These are phyloP conservation scores for Acholoe squamosa DNA, from an alignment of 2,888 invertebrate genomes.

Conservation along the genomic window DNA sequence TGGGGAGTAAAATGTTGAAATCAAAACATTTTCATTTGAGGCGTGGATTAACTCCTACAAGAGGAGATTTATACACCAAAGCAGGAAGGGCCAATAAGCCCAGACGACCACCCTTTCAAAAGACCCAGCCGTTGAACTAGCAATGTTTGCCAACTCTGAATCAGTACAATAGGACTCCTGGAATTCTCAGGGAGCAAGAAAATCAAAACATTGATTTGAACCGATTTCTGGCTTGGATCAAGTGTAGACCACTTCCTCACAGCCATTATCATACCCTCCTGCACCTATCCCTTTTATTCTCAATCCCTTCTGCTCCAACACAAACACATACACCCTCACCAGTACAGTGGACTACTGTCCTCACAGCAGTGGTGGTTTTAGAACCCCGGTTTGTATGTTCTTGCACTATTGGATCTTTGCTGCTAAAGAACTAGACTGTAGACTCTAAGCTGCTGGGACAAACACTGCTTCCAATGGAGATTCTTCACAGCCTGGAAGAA, in stretches of 20 bases:
- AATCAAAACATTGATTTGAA: slow-evolving; percentile 27
- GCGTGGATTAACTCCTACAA: not conserved
- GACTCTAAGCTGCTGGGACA: slow-evolving; percentile 5
- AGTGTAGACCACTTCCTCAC: not conserved
- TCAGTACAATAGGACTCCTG: not conserved
- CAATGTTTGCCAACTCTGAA: not conserved
- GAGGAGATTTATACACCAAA: not conserved
- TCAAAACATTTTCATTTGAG: not conserved
- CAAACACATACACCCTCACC: too few species aligned
- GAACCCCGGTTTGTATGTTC: slow-evolving; percentile 13
- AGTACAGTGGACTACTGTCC: not conserved
- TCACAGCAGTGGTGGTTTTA: not conserved
- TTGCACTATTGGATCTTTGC: not conserved
- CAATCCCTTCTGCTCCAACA: too few species aligned
- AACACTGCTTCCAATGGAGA: not conserved
- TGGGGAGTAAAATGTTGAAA: not conserved
- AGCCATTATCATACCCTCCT: not conserved
- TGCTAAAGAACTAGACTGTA: not conserved
- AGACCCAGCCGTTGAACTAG: not conserved
- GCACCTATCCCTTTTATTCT: not conserved
- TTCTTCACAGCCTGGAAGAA: not conserved
- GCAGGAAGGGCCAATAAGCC: not conserved
- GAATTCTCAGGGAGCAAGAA: not conserved
- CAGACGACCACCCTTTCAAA: not conserved
- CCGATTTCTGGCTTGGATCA: not conserved